Base-by-base conservation (phyloP, 2,888 invertebrate species). In the Cremastinae sp. region DNA sequence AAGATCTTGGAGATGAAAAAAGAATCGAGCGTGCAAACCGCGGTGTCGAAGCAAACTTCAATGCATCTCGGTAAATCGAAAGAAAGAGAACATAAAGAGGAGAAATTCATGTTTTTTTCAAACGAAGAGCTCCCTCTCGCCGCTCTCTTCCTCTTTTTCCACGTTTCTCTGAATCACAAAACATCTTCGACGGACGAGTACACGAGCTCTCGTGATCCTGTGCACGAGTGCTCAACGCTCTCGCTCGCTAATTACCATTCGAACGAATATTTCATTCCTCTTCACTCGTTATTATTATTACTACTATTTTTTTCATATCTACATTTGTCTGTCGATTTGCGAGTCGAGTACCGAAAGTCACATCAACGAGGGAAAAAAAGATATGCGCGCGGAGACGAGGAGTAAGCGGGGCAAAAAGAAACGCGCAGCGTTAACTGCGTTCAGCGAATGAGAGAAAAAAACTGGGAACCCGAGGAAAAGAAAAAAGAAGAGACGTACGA, bases 201-300 rank as follows among this genome's bases (percentile, higher is more conserved):
- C 45, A 47, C 55, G 28, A 28, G 28, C 28, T 28, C 28, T 73
- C 59, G 59, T 49, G 61, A 72, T 75, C 49, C 18, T 55, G 58
- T 18, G 14, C 45, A 62, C 56, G 66, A 70, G 74, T 74, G 37
- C 22, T 2, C 39, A 10, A n/a, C 51, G 45, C 64, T 51, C 75
- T 68, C 71, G 61, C 68, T 69, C 62, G 39, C 73, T 78, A 78
- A 78, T 78, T 78, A 78, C 65, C 69, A 64, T 62, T 72, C 58
- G 47, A 69, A 59, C 39, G 62, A 62, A 71, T 59, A 62, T 55
- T 37, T 41, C 41, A 2, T 41, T 41, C 12, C 12, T 41, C 12
- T 41, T 8, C 9, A 12, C 22, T 37, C 28, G 10, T n/a, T 9
- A 28, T 37, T 58, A 1, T 64, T 12, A 61, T 9, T 18, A 39